Evolutionary conservation across 2,888 invertebrate species (phyloP), one percentile per base, ranked within the genome.

Genomic region (Nomada lathburiana): DNA sequence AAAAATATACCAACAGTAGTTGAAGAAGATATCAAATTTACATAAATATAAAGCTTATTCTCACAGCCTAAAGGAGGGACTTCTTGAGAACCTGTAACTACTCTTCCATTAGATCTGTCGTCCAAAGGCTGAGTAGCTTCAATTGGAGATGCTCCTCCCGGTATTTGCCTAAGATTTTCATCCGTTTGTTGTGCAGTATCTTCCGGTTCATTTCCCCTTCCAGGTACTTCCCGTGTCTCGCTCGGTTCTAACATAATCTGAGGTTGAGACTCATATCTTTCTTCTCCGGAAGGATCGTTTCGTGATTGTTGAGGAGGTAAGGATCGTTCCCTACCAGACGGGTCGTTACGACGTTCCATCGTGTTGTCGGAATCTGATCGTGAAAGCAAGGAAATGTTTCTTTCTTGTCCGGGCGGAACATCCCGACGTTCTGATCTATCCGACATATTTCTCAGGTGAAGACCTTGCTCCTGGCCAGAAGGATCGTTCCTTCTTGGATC

Each of bases 271-370:
- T 89, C 85, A 18, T 86, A 81, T 67, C 92, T 87, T 68, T 93
- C 93, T 69, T 94, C 93, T 2, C 94, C 93, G 0, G 94, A 93
- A 0, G 93, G 93, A 86, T 93, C 92, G 60, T 93, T 94, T 2
- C 93, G 89, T 13, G 92, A 91, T 72, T 92, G 93, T 20, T 91
- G 90, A 3, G 91, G 92, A 9, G 92, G 93, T 0, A 93, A 29
- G 5, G 93, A 93, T 57, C 92, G 88, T 76, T 93, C 94, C 36
- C 93, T 92, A 1, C 94, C 94, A 0, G 94, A 91, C 16, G 94
- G 94, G 83, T 93, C 92, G 23, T 94, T 93, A 20, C 94, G 85
- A 20, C 94, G 91, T 69, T 94, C 94, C n/a, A 90, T 72, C 5
- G 89, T 85, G 16, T 91, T 85, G 13, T 92, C 92, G 0, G 89